These are phyloP conservation scores for Heliopora coerulea DNA, from an alignment of 92 coral and sea anemone species.

Conservation along the genomic window DNA sequence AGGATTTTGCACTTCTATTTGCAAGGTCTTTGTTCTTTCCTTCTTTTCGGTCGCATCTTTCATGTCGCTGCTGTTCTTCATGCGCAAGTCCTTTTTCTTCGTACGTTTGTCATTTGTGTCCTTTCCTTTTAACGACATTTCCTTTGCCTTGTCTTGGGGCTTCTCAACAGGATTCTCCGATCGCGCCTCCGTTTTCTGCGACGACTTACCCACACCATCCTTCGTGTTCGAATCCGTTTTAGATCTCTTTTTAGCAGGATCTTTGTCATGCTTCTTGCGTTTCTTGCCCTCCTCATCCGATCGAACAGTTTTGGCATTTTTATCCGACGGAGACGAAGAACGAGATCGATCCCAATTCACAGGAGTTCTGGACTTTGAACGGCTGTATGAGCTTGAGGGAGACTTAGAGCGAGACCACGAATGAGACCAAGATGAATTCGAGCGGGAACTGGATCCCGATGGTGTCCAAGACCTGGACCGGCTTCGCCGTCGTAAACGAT, in stretches of 20 bases:
- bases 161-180: not conserved
- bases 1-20: too few relatives aligned
- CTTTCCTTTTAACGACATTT: not conserved
- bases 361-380: conserved; percentile 87
- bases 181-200: not conserved
- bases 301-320: conserved; percentile 2
- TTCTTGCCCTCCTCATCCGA: not conserved
- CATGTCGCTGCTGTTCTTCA: not conserved
- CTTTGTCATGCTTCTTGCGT: conserved; percentile 3
- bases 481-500: conserved; percentile 65
- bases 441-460: conserved; percentile 73
- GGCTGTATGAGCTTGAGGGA: conserved; percentile 62
- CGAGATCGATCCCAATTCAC: conserved; percentile 94
- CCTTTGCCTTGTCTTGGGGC: not conserved
- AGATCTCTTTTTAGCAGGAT: conserved; percentile 9
- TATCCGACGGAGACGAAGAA: conserved; percentile 68
- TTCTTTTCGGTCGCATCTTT: not conserved
- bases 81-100: conserved; percentile 3
- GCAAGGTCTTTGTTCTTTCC: not conserved
- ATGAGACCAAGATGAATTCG: conserved; percentile 55
- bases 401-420: conserved; percentile 82
- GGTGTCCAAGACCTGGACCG: conserved; percentile 71
- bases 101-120: not conserved
- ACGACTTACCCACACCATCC: not conserved
- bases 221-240: not conserved